phyloP scores from a whole-genome alignment of 2,113 vertebrate genomes.

The Eolophus roseicapilla region DNA sequence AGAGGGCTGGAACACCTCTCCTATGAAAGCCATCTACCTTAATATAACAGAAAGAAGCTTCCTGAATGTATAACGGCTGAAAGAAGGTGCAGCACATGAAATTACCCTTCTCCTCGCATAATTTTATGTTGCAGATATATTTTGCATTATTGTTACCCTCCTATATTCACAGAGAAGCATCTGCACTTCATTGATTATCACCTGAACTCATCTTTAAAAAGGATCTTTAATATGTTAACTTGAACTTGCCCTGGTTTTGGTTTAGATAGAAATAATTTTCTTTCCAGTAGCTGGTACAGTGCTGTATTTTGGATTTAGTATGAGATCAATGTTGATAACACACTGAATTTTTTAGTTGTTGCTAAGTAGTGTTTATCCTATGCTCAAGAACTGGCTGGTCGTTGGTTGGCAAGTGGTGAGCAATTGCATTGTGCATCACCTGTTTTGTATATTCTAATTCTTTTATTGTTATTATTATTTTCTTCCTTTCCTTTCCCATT shows the following conservation, averaged over 20 bases:
- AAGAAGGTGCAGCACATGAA: background rate
- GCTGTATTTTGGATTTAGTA: background rate
- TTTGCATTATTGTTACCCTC: background rate
- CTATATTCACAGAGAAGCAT: background rate
- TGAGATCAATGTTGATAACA: background rate
- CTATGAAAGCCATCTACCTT: background rate
- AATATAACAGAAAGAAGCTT: background rate
- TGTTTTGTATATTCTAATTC: background rate
- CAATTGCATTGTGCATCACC: no score
- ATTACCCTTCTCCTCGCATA: background rate
- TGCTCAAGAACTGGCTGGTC: background rate
- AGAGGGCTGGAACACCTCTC: background rate
- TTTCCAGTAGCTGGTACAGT: background rate
- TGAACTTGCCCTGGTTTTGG: background rate
- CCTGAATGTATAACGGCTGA: background rate
- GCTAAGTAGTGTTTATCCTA: background rate
- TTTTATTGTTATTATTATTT: background rate
- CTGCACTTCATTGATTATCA: background rate
- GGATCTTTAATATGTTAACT: background rate
- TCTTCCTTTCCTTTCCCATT: background rate
- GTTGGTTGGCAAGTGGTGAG: fast-evolving
- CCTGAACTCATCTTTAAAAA: background rate
- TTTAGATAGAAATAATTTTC: background rate
- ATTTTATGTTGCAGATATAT: background rate
- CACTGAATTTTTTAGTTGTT: background rate